Conservation (phyloP, 2,888 invertebrate genomes). For the Clunio marinus region DNA sequence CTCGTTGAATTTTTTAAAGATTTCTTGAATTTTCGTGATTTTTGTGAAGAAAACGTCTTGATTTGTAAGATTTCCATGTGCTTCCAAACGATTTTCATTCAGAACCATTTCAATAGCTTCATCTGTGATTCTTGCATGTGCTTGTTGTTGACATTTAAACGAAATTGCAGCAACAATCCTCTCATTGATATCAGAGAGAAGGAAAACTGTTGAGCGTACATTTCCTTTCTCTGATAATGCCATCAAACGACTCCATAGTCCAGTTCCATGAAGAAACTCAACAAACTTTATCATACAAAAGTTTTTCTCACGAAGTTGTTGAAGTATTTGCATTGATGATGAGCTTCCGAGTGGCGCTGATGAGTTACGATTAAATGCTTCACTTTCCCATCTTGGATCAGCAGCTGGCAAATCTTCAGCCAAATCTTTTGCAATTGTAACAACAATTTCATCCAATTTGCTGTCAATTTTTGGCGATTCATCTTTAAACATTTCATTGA, state of each 20-base stretch:
- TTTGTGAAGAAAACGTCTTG: conserved; percentile 74
- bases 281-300: conserved; percentile 72
- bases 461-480: conserved; percentile 44
- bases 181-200: conserved; percentile 72
- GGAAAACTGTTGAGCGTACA: conserved; percentile 51
- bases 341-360: conserved; percentile 61
- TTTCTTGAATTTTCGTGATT: conserved; percentile 62
- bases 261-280: conserved; percentile 67
- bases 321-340: conserved; percentile 74
- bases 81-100: conserved; percentile 50
- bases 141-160: conserved; percentile 60
- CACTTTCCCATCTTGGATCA: conserved; percentile 65
- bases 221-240: conserved; percentile 47
- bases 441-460: conserved; percentile 57
- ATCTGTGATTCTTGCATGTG: conserved; percentile 52
- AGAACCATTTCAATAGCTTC: conserved; percentile 57
- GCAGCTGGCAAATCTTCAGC: conserved; percentile 84
- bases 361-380: conserved; percentile 46
- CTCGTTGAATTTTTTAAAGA: conserved; percentile 60
- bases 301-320: conserved; percentile 84
- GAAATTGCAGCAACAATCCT: conserved; percentile 71
- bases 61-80: conserved; percentile 56
- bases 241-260: conserved; percentile 57
- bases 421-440: conserved; percentile 68
- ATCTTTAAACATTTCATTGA: conserved; percentile 51